These are phyloP conservation scores for Stenolophus ochropezus DNA, from an alignment of 2,888 invertebrate species.

Conservation along the genomic window DNA sequence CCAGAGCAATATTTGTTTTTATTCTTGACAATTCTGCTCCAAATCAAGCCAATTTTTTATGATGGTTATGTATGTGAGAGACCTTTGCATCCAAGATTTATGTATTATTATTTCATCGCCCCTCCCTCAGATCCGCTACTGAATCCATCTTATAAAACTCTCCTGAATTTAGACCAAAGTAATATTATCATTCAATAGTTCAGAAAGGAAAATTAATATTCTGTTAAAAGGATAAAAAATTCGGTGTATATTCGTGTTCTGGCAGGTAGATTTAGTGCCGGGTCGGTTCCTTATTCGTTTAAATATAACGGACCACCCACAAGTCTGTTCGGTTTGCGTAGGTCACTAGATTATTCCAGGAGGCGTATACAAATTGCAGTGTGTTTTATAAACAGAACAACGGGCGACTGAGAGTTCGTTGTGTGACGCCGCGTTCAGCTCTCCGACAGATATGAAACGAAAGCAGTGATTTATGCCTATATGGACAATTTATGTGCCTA, in stretches of 20 bases:
- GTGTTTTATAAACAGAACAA: constrained; percentile 31
- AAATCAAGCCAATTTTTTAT: too few species aligned
- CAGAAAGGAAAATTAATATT: too few species aligned
- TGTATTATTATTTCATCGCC: too few species aligned
- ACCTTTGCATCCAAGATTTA: too few species aligned
- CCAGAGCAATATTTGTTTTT: too few species aligned
- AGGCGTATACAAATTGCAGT: constrained; percentile 55
- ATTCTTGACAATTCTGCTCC: too few species aligned
- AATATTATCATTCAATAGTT: too few species aligned
- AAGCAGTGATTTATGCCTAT: constrained; percentile 36
- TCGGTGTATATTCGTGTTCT: background rate
- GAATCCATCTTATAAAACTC: too few species aligned
- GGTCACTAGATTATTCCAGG: constrained; percentile 51
- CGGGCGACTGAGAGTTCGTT: constrained; percentile 8
- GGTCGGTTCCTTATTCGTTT: constrained; percentile 33
- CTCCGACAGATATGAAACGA: constrained; percentile 30
- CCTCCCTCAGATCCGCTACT: too few species aligned
- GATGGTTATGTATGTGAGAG: too few species aligned
- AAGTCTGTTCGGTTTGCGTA: constrained; percentile 45
- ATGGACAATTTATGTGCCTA: constrained; percentile 5
- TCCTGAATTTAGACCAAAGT: too few species aligned
- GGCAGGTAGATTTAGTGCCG: constrained; percentile 22
- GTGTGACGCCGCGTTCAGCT: constrained; percentile 12
- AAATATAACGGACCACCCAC: constrained; percentile 55
- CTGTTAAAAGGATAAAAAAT: background rate